Evolutionary conservation across 2,888 invertebrate species (phyloP), one percentile per base, ranked within the genome.

Genomic region (Spatulosminthurus flaviceps): DNA sequence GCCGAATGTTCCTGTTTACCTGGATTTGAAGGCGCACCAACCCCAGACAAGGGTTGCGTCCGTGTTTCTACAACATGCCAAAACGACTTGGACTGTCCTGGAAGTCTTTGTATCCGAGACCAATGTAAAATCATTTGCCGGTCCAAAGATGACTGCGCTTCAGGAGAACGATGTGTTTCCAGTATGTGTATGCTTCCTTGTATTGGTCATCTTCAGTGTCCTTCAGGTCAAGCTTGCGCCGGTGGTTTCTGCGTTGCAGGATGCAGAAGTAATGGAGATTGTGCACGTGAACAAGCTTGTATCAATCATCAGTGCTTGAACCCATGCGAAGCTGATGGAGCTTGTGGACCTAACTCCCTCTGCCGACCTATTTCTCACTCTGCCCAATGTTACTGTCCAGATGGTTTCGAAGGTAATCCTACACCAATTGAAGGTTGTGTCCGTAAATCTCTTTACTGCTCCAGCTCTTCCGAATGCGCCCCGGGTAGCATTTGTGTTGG

Each of bases 401-500:
- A 91, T 74, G 95, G 95, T 42, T 96, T 96, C 87, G 92, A 93
- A 87, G 95, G 94, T 0, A 94, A 94, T 86, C 95, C 95, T 21
- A 93, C 92, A 21, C 92, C 96, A 0, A 93, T 95, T 87, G 94
- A 95, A 88, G 95, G 95, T 5, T 96, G 96, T 87, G 93, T 95
- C 7, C 90, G 96, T 84, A 92, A 93, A 78, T 92, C 95, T n/a
- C 89, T 90, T 61, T 87, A 90, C 22, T 96, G 96, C 85, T 88
- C 89, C 51, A 90, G 90, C 80, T 90, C 91, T 51, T 90, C 90
- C 72, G 92, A 94, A 84, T 96, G 96, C 86, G 93, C 94, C 4
- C 89, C 89, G 67, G 92, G 92, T 73, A 93, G 94, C 85, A 90
- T 92, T 89, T 96, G 96, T 87, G 91, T 93, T 64, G 92, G 91